Evolutionary conservation across 1,140 invertebrate species (phyloP).

Genomic region (Caenorhabditis elegans): WBcel235 BX284602.5:6539001-6539500

Average conservation of each 20-base stretch:
- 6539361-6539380: too few relatives aligned
- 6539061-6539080: neutral
- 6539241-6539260: constrained; percentile 36
- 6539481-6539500: neutral
- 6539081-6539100: neutral
- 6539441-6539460: neutral
- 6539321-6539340: too few relatives aligned
- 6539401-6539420: neutral
- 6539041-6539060: constrained; percentile 1
- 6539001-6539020: constrained; percentile 28
- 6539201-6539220: constrained; percentile 34
- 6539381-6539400: neutral
- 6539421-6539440: too few relatives aligned
- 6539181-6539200: neutral
- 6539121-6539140: neutral
- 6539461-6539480: neutral
- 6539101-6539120: neutral
- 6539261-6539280: constrained; percentile 39
- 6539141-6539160: neutral
- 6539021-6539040: constrained; percentile 44
- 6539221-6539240: constrained; percentile 35
- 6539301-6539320: constrained; percentile 36
- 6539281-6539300: constrained; percentile 39
- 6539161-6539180: neutral
- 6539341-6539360: too few relatives aligned